Percentiles rank a stretch among this genome's conserved stretches.
phyloP scores from a whole-genome alignment of 2,113 vertebrate species.

The Nycticebus coucang region DNA sequence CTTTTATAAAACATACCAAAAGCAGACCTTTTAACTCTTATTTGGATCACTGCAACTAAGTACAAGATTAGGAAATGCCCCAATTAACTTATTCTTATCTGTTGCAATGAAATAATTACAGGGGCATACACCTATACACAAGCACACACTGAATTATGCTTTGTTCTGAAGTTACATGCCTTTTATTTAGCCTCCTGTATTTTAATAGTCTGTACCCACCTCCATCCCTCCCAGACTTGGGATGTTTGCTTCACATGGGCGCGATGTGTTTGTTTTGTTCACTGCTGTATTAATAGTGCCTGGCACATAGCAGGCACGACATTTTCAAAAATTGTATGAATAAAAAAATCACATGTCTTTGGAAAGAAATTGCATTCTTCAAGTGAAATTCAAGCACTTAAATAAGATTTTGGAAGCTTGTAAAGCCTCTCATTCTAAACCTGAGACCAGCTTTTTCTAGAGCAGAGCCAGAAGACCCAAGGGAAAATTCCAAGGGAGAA shows the following conservation, averaged over 20 bases:
- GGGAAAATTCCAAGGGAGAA: background rate
- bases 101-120: background rate
- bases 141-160: background rate
- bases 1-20: background rate
- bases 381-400: conserved; percentile 9
- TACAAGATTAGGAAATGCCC: background rate
- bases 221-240: background rate
- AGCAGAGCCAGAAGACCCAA: background rate
- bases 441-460: background rate
- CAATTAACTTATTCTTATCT: background rate
- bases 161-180: background rate
- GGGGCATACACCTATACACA: background rate
- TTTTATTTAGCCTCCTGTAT: background rate
- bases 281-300: background rate
- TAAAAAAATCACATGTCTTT: background rate
- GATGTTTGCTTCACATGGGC: too few relatives aligned
- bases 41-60: background rate
- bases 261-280: background rate
- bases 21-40: background rate
- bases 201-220: background rate
- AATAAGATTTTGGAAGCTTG: background rate
- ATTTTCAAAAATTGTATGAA: background rate
- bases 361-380: background rate
- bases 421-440: background rate
- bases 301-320: background rate